These are phyloP conservation scores for Scomberomorus guttatus DNA, from an alignment of 2,797 vertebrate species.

Conservation along the genomic window DNA sequence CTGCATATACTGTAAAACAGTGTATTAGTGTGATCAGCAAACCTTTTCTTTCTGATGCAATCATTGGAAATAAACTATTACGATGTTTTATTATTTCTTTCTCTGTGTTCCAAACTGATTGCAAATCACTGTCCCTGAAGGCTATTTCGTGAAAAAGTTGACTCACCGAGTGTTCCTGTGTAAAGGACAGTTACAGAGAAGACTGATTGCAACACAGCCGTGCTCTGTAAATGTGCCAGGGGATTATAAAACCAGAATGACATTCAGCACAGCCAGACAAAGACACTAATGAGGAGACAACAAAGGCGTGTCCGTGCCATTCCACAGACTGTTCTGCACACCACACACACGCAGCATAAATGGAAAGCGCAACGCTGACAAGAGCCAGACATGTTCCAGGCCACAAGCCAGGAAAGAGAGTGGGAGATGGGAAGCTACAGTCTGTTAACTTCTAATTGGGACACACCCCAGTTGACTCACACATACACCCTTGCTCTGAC, in stretches of 20 bases:
- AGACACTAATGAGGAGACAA: conserved; percentile 47
- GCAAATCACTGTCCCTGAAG: not conserved
- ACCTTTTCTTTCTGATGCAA: not conserved
- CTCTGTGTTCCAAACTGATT: not conserved
- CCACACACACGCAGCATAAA: conserved; percentile 7
- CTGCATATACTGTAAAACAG: not conserved
- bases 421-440: conserved; percentile 1
- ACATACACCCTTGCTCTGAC: not conserved
- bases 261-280: conserved; percentile 41
- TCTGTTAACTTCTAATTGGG: conserved; percentile 7
- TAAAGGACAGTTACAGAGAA: conserved; percentile 37
- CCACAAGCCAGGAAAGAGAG: conserved; percentile 62
- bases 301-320: conserved; percentile 15
- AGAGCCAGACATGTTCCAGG: conserved; percentile 50
- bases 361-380: not conserved
- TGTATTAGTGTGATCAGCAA: not conserved
- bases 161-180: conserved; percentile 31
- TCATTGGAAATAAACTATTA: conserved; percentile 5
- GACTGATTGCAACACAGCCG: conserved; percentile 9
- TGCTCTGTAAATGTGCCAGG: conserved; percentile 38
- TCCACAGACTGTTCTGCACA: not conserved
- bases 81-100: not conserved
- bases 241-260: conserved; percentile 41
- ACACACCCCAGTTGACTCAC: not conserved
- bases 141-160: conserved; percentile 8